Percentiles rank a stretch among this genome's conserved stretches.
Conservation (phyloP, 2,797 vertebrate species). For the Myoxocephalus aenaeus region DNA sequence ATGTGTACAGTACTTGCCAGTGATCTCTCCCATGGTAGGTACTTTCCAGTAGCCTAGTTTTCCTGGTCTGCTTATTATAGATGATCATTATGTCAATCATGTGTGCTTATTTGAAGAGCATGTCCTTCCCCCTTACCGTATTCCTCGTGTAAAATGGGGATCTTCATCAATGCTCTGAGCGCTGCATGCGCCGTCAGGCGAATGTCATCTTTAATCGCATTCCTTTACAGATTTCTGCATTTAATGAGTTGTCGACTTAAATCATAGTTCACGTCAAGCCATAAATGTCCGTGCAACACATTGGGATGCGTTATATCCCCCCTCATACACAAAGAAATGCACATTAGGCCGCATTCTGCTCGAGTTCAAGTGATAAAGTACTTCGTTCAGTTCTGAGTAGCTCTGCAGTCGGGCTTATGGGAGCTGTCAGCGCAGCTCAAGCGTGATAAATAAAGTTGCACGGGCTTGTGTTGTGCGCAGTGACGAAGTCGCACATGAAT, state of each 20-base stretch:
- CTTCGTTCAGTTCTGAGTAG: slow-evolving; percentile 41
- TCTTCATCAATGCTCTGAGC: slow-evolving; percentile 46
- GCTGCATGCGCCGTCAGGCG: slow-evolving; percentile 30
- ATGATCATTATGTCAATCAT: slow-evolving; percentile 31
- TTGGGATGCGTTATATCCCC: slow-evolving; percentile 49
- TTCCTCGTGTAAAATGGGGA: slow-evolving; percentile 40
- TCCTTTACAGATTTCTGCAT: slow-evolving; percentile 52
- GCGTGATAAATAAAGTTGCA: slow-evolving; percentile 66
- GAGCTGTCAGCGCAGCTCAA: slow-evolving; percentile 55
- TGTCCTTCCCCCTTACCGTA: slow-evolving; percentile 27
- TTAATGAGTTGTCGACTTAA: slow-evolving; percentile 66
- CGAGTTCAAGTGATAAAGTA: slow-evolving; percentile 16
- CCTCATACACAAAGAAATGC: slow-evolving; percentile 5
- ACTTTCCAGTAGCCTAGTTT: background rate
- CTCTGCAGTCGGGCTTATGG: slow-evolving; percentile 33
- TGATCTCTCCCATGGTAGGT: background rate
- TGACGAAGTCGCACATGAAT: slow-evolving; percentile 50
- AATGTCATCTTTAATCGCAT: slow-evolving; percentile 30
- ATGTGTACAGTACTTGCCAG: too few species aligned
- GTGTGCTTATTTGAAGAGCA: slow-evolving; percentile 27
- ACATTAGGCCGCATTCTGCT: background rate
- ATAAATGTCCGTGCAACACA: slow-evolving; percentile 45
- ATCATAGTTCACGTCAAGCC: slow-evolving; percentile 35
- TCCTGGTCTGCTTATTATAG: slow-evolving; percentile 20
- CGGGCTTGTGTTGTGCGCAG: slow-evolving; percentile 30